Base-by-base conservation (phyloP, 2,888 invertebrate species). In the Cryptus viduatorius region DNA sequence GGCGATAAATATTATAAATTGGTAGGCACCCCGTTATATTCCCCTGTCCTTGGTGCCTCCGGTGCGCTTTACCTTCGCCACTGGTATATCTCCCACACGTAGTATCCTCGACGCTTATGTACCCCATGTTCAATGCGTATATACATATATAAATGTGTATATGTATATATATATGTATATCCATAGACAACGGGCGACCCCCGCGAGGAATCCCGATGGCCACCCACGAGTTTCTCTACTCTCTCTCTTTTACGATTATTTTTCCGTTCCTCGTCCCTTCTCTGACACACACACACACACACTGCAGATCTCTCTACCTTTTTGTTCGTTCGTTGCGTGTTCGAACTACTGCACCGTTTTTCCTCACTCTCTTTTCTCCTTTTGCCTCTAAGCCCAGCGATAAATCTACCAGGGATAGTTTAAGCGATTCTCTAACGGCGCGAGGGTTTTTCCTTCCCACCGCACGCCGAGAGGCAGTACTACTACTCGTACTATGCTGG, bases 1-100 rank as follows among this genome's bases (percentile, higher is more conserved):
- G 86, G 88, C 91, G 91, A 93, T 93, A 93, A 93, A 93, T 93
- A 93, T 93, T 93, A 91, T 93, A 92, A 92, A 93, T 92, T 92
- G 91, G 89, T 87, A 85, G 86, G 79, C 86, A 79, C 80, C 82
- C 84, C 83, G 75, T 80, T 85, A 77, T 82, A 81, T 71, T 65
- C 71, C 48, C 50, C 46, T 64, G 29, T 61, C 65, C 48, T 82
- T 65, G 84, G 72, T 75, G 69, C 76, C 31, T 76, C 75, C 64
- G 50, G 75, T 53, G 61, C 76, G 67, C 61, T 72, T 76, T 68
- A 73, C 76, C 76, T 50, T 56, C 72, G 67, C 79, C 71, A 72
- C 44, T 71, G 44, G 14, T 71, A 64, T 24, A 50, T n/a, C 53
- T 42, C 68, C 61, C 75, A 76, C 29, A 69, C 64, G 56, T 69